Base-by-base conservation (phyloP, 1,140 invertebrate genomes). In the Ectropis grisescens region DNA sequence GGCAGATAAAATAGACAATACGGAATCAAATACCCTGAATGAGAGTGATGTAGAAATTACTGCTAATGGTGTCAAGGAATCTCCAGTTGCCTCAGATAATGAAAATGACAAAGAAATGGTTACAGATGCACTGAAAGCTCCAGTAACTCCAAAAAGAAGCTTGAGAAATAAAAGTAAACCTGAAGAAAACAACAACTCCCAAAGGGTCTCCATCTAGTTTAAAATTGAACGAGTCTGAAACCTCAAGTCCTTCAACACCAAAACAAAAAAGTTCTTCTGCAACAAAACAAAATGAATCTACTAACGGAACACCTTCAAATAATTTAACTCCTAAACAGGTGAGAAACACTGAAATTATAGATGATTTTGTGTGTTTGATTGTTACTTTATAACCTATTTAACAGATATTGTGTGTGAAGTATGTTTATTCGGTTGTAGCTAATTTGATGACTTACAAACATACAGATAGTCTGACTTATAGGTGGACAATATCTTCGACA, bases 281-380 rank as follows among this genome's bases (percentile, higher is more conserved):
- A 1, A 53, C 54, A 26, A 65, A 47, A 25, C 50, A 41, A n/a
- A 53, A 78, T 52, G 46, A 55, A 2, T 74, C 71, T 11, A 29
- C 65, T 11, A 72, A 55, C 48, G 66, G 64, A 9, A 48, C 41
- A 16, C 31, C 39, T 6, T 46, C 41, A n/a, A 51, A 51, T 30
- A 60, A 49, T 33, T 38, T 71, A 31, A 79, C 70, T 35, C 74
- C 74, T 11, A 79, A 75, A 51, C 74, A 72, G 49, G 74, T 76
- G 50, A 45, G 40, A 3, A 19, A 40, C 11, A 23, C 19, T n/a
- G 15, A 26, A 34, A 27, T n/a, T 13, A 24, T 33, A 24, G 13
- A 14, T 41, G 16, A 9, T 27, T 11, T 24, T 11, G 15, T 8
- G 14, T 16, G 1, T 9, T 11, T 27, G n/a, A 7, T 42, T 25